Conservation (phyloP, 2,797 vertebrate species). For the Synanceia verrucosa region DNA sequence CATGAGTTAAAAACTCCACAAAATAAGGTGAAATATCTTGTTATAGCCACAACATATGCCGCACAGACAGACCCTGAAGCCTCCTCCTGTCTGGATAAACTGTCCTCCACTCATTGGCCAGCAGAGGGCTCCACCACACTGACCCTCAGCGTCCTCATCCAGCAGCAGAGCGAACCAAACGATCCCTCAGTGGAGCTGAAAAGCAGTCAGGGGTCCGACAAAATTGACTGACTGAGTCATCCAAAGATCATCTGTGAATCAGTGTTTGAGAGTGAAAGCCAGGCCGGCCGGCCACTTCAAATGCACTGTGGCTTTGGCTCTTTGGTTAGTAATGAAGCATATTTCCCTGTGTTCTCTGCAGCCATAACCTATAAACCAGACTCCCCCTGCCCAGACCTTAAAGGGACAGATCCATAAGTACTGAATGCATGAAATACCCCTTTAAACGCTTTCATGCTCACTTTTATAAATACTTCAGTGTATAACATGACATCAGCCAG, state of each 20-base stretch:
- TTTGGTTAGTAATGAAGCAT: constrained; percentile 64
- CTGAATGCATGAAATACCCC: constrained; percentile 14
- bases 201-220: constrained; percentile 27
- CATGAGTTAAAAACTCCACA: no score
- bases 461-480: background rate
- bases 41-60: no score
- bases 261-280: constrained; percentile 58
- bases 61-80: background rate
- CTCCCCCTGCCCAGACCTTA: constrained; percentile 24
- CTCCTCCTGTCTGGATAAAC: background rate
- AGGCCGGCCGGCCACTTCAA: constrained; percentile 53
- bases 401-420: constrained; percentile 14
- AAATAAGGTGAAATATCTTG: no score
- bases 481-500: background rate
- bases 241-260: constrained; percentile 64
- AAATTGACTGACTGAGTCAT: constrained; percentile 73
- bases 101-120: constrained; percentile 39
- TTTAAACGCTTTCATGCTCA: constrained; percentile 1
- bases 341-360: constrained; percentile 56
- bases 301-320: constrained; percentile 56
- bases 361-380: constrained; percentile 64
- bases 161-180: constrained; percentile 1
- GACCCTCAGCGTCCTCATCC: background rate
- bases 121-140: constrained; percentile 69
- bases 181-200: constrained; percentile 35